phyloP scores from a whole-genome alignment of 1,140 invertebrate genomes.

The Bombus sylvicola region DNA sequence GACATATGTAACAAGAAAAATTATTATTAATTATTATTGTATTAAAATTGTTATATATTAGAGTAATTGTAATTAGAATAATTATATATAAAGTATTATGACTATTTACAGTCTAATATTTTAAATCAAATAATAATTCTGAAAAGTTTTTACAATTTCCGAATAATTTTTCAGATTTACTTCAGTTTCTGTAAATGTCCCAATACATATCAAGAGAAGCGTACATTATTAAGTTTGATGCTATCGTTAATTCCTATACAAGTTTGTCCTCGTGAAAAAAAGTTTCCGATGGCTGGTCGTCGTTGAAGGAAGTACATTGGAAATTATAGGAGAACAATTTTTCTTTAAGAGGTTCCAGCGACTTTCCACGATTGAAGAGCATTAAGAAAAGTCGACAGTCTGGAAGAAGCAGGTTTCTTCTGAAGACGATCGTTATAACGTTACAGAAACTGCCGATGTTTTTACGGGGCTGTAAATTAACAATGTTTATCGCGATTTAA shows the following conservation, averaged over 20 bases:
- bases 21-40: too few relatives aligned
- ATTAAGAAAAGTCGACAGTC: slow-evolving; percentile 2
- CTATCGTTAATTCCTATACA: not conserved
- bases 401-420: not conserved
- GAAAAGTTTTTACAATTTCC: too few relatives aligned
- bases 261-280: not conserved
- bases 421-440: not conserved
- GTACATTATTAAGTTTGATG: not conserved
- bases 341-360: not conserved
- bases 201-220: not conserved
- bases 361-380: not conserved
- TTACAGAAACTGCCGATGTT: not conserved
- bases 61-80: too few relatives aligned
- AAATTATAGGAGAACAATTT: not conserved
- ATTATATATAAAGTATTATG: too few relatives aligned
- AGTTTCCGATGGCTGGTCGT: not conserved
- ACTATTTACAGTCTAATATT: too few relatives aligned
- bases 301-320: not conserved
- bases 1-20: too few relatives aligned
- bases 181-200: not conserved
- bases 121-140: too few relatives aligned
- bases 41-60: too few relatives aligned
- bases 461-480: not conserved
- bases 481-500: slow-evolving; percentile 2
- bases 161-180: not conserved